phyloP scores from a whole-genome alignment of 2,797 vertebrate genomes.

The Pseudochromis fuscus region DNA sequence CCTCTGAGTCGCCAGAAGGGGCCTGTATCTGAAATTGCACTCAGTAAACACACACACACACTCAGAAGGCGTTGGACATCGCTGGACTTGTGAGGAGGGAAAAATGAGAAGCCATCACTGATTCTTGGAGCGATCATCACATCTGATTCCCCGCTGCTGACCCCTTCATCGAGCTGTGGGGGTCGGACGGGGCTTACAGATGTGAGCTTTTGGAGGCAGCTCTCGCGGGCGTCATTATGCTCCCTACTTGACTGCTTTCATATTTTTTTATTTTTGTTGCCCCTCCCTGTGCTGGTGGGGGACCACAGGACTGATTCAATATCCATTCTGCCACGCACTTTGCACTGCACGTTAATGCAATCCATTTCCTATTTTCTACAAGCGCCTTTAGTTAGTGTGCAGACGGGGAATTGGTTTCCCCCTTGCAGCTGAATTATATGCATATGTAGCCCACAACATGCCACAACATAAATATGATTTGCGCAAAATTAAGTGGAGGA shows the following conservation, averaged over 20 bases:
- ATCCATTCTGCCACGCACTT: slow-evolving; percentile 67
- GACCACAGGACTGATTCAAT: slow-evolving; percentile 70
- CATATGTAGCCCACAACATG: slow-evolving; percentile 62
- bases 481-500: slow-evolving; percentile 48
- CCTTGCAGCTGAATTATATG: slow-evolving; percentile 57
- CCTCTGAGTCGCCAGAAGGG: slow-evolving; percentile 60
- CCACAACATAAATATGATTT: slow-evolving; percentile 62
- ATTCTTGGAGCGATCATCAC: slow-evolving; percentile 47
- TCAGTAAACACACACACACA: slow-evolving; percentile 37
- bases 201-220: slow-evolving; percentile 41
- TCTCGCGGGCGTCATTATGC: slow-evolving; percentile 63
- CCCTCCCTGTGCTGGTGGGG: slow-evolving; percentile 38
- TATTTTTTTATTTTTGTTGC: slow-evolving; percentile 23
- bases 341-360: slow-evolving; percentile 73
- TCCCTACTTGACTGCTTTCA: slow-evolving; percentile 62
- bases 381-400: slow-evolving; percentile 71
- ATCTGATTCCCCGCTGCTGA: slow-evolving; percentile 48
- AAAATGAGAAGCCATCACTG: slow-evolving; percentile 47
- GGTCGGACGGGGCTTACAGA: slow-evolving; percentile 29
- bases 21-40: slow-evolving; percentile 44
- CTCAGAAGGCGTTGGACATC: slow-evolving; percentile 25
- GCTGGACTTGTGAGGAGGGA: slow-evolving; percentile 3
- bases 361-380: slow-evolving; percentile 72
- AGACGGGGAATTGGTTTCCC: slow-evolving; percentile 66
- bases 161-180: slow-evolving; percentile 7